phyloP scores from a whole-genome alignment of 2,888 invertebrate genomes.

The Rosalia funebris region DNA sequence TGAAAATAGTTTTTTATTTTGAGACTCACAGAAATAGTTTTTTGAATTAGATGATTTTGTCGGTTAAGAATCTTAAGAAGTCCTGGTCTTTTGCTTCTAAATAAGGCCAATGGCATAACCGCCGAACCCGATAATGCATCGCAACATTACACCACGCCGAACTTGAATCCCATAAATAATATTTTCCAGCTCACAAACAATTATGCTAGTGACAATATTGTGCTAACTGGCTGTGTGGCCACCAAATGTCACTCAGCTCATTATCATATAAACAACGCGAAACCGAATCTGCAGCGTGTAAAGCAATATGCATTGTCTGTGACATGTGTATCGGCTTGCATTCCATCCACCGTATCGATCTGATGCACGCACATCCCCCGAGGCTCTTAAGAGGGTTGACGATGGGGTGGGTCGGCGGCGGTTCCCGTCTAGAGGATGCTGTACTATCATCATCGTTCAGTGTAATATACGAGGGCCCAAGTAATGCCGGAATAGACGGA shows the following conservation, averaged over 20 bases:
- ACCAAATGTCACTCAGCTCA: slow-evolving; percentile 34
- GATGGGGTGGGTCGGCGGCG: slow-evolving; percentile 40
- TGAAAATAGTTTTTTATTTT: too few species aligned
- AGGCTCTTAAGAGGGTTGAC: slow-evolving; percentile 49
- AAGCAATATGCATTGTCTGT: slow-evolving; percentile 34
- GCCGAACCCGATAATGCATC: too few species aligned
- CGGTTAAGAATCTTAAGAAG: too few species aligned
- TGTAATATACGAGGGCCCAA: slow-evolving; percentile 10
- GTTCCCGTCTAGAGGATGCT: slow-evolving; percentile 46
- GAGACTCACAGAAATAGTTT: too few species aligned
- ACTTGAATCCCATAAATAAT: slow-evolving; percentile 16
- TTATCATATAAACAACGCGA: slow-evolving; percentile 38
- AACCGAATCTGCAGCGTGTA: slow-evolving; percentile 23
- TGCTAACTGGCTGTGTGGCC: slow-evolving; percentile 26
- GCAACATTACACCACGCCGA: background rate
- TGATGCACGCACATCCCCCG: slow-evolving; percentile 45
- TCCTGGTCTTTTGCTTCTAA: too few species aligned
- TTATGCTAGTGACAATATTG: slow-evolving; percentile 33
- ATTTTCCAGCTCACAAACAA: slow-evolving; percentile 20
- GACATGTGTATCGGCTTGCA: slow-evolving; percentile 39
- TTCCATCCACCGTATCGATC: slow-evolving; percentile 45
- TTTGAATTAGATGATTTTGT: too few species aligned
- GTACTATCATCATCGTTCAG: slow-evolving; percentile 45
- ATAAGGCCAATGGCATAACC: too few species aligned
- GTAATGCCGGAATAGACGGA: too few species aligned